Conservation (phyloP, 35 echinoderm and acorn worm species). For the Hemicentrotus pulcherrimus region DNA sequence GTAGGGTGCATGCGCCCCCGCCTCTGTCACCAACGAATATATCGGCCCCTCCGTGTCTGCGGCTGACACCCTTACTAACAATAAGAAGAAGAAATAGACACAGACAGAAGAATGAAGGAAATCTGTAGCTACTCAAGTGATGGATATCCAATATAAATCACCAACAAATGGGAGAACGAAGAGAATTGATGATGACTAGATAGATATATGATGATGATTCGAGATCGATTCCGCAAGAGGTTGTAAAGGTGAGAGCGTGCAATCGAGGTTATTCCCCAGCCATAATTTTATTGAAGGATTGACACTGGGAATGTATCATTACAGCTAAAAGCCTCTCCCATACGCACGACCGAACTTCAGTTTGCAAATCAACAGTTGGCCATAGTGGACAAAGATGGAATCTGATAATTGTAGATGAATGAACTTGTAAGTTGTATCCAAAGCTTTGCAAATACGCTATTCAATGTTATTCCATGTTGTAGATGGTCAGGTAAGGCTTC, state of each 20-base stretch:
- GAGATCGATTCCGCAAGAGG: background rate
- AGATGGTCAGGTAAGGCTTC: background rate
- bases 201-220: background rate
- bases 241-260: background rate
- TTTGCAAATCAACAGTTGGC: background rate
- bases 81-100: background rate
- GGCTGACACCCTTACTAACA: background rate
- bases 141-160: slow-evolving; percentile 44
- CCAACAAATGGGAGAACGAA: background rate
- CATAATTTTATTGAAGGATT: background rate
- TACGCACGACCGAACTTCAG: background rate
- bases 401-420: background rate
- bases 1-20: slow-evolving; percentile 26
- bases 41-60: slow-evolving; percentile 18
- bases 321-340: background rate
- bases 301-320: background rate
- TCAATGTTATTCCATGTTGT: background rate
- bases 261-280: background rate
- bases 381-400: background rate
- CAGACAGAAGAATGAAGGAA: background rate
- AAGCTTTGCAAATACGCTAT: background rate
- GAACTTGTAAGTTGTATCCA: background rate
- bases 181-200: background rate
- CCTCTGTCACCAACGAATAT: no score
- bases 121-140: background rate